Conservation (phyloP, 2,797 vertebrate genomes). For the Staurois parvus region DNA sequence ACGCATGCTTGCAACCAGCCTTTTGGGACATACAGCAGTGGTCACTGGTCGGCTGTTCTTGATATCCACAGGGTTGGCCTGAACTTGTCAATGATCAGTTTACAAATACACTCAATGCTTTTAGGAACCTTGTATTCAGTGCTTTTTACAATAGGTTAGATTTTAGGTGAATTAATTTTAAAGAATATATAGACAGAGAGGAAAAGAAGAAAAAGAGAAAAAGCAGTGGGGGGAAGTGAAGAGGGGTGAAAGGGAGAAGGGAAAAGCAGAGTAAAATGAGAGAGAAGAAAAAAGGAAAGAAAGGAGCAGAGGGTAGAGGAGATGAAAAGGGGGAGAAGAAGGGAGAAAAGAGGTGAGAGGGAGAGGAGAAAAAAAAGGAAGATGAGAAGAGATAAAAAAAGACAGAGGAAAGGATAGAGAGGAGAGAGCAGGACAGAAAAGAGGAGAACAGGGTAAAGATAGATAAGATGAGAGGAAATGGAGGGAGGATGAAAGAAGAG, state of each 20-base stretch:
- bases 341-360: constrained; percentile 4
- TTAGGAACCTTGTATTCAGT: not conserved
- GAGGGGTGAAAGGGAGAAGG: not conserved
- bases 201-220: too few species aligned
- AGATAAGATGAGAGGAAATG: not conserved
- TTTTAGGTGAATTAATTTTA: not conserved
- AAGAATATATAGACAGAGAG: too few species aligned
- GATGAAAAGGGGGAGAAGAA: not conserved
- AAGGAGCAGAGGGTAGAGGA: not conserved
- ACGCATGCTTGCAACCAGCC: not conserved
- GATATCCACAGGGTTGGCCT: not conserved
- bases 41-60: too few species aligned
- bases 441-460: not conserved
- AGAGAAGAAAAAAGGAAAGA: not conserved
- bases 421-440: not conserved
- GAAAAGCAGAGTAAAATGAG: not conserved
- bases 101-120: not conserved
- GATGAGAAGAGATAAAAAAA: not conserved
- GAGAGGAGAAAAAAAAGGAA: constrained; percentile 45
- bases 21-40: too few species aligned
- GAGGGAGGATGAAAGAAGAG: not conserved
- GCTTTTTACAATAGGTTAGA: not conserved
- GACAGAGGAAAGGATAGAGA: not conserved
- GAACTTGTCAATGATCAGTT: too few species aligned
- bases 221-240: not conserved